Conservation (phyloP, 37 sponge, comb jelly and placozoan genomes). For the Ephydatia muelleri region DNA sequence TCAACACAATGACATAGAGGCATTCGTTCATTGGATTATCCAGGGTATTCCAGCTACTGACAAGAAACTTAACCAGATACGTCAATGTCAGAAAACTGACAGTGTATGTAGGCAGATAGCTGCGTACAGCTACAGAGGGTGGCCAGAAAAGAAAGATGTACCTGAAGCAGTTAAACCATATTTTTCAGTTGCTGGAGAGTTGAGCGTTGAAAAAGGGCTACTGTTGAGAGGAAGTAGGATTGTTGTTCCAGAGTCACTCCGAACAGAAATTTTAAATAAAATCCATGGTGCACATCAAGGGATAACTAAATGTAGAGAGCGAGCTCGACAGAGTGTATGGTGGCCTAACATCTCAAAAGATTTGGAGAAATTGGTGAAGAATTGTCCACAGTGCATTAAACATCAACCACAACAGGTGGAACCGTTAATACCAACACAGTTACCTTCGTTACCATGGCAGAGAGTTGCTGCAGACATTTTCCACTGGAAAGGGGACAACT, state of each 20-base stretch:
- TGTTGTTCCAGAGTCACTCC: too few species aligned
- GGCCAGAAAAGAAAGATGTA: conserved; percentile 20
- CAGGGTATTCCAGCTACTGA: conserved; percentile 34
- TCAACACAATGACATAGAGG: too few species aligned
- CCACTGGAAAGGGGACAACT: too few species aligned
- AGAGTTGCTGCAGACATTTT: conserved; percentile 45
- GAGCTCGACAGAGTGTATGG: conserved; percentile 35
- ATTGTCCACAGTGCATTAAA: too few species aligned
- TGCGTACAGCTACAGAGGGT: conserved; percentile 12
- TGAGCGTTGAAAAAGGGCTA: conserved; percentile 28
- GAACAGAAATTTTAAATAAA: conserved; percentile 16
- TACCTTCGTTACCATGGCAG: conserved; percentile 63
- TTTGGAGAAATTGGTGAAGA: too few species aligned
- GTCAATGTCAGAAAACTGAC: too few species aligned
- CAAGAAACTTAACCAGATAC: too few species aligned
- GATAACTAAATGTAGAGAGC: too few species aligned
- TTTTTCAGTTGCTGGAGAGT: conserved; percentile 7
- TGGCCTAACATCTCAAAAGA: conserved; percentile 40
- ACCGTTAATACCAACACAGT: conserved; percentile 5
- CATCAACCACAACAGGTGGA: too few species aligned
- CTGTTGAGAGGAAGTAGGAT: conserved; percentile 21
- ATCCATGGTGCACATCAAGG: conserved; percentile 44
- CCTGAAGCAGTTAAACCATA: background rate
- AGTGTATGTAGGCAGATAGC: conserved; percentile 11
- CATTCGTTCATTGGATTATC: too few species aligned